Conservation (phyloP, 2,113 vertebrate species). For the Coracopsis vasa region DNA sequence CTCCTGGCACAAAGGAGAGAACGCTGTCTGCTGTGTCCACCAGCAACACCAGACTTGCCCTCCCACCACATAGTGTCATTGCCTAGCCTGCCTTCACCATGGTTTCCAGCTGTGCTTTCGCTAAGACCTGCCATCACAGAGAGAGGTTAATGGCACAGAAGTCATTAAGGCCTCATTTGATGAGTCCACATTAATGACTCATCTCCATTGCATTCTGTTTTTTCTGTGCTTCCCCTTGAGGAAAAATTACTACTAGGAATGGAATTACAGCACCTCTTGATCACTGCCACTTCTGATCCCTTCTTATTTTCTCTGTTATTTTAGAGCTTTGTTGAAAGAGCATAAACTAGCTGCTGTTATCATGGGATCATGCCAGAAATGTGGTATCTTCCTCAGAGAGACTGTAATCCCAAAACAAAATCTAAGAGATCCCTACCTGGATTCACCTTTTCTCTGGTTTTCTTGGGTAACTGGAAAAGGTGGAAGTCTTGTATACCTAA, state of each 20-base stretch:
- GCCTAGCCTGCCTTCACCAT: background rate
- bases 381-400: background rate
- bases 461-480: background rate
- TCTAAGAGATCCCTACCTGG: background rate
- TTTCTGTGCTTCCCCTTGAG: background rate
- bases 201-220: background rate
- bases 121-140: background rate
- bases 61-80: background rate
- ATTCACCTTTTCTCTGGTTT: background rate
- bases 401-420: background rate
- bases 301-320: background rate
- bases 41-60: background rate
- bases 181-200: background rate
- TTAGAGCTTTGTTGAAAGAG: background rate
- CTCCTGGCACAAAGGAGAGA: background rate
- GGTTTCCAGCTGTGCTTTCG: background rate
- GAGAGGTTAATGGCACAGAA: background rate
- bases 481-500: background rate
- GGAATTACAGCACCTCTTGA: background rate
- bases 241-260: background rate
- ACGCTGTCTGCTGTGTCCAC: background rate
- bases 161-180: background rate
- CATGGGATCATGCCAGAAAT: background rate
- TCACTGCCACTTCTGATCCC: background rate
- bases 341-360: background rate